Conservation (phyloP, 1,140 invertebrate genomes). For the Phortica variegata region DNA sequence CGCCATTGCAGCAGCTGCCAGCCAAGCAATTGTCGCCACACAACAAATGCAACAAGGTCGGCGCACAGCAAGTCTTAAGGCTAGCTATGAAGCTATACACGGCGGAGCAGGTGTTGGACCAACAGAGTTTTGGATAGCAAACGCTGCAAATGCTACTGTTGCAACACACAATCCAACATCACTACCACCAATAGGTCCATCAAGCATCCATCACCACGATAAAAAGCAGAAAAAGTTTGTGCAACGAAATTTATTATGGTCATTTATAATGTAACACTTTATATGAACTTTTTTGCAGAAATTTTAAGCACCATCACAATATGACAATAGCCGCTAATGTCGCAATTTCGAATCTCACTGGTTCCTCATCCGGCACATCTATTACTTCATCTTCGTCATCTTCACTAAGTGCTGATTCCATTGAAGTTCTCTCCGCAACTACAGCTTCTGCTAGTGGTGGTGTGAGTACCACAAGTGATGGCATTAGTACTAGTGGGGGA, state of each 20-base stretch:
- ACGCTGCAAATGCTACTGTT: conserved; percentile 17
- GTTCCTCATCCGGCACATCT: conserved; percentile 28
- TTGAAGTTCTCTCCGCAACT: conserved; percentile 25
- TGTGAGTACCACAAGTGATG: conserved; percentile 7
- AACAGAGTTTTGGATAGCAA: conserved; percentile 60
- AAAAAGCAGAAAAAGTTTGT: conserved; percentile 47
- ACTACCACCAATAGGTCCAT: conserved; percentile 2
- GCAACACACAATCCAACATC: conserved; percentile 7
- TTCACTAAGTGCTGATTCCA: conserved; percentile 36
- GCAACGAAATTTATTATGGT: not conserved
- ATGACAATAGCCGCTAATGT: not conserved
- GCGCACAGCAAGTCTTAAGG: conserved; percentile 90
- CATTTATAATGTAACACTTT: not conserved
- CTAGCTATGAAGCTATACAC: conserved; percentile 85
- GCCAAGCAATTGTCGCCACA: conserved; percentile 93
- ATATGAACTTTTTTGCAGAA: conserved; percentile 19
- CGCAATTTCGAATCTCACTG: conserved; percentile 3
- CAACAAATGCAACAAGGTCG: conserved; percentile 96
- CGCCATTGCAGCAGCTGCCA: conserved; percentile 91
- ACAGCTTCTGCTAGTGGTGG: not conserved
- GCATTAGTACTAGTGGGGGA: conserved; percentile 2
- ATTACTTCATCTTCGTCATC: conserved; percentile 33
- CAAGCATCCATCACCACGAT: conserved; percentile 29
- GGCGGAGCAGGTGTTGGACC: conserved; percentile 62
- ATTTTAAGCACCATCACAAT: conserved; percentile 22